Percentiles rank a stretch among this genome's conserved stretches.
These are phyloP conservation scores for Cryptocephalus primarius DNA, from an alignment of 2,888 invertebrate species.

Conservation along the genomic window DNA sequence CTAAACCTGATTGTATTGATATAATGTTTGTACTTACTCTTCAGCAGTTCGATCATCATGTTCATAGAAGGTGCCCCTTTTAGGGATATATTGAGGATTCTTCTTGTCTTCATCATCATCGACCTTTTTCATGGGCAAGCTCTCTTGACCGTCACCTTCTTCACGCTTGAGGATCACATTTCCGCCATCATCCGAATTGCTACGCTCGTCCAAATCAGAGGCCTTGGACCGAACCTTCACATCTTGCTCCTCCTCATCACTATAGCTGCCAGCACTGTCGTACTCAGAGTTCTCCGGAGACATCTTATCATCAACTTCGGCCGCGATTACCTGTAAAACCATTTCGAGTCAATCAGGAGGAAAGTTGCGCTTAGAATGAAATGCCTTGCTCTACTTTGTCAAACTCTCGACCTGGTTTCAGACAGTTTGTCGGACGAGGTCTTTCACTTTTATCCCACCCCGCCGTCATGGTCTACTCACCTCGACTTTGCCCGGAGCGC, in stretches of 20 bases:
- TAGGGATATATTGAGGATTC: constrained; percentile 96
- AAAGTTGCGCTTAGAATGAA: constrained; percentile 5
- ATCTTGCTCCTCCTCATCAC: constrained; percentile 24
- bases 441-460: constrained; percentile 17
- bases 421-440: constrained; percentile 7
- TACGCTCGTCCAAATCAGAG: constrained; percentile 28
- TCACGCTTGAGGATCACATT: constrained; percentile 52
- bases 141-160: constrained; percentile 63
- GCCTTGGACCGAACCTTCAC: constrained; percentile 19
- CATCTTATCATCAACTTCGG: constrained; percentile 18
- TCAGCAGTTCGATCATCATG: constrained; percentile 83
- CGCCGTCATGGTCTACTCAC: neutral
- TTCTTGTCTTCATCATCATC: constrained; percentile 91
- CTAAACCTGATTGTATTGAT: neutral
- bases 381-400: constrained; percentile 27
- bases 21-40: constrained; percentile 36
- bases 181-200: constrained; percentile 42
- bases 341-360: constrained; percentile 11
- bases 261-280: constrained; percentile 32
- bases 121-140: constrained; percentile 48
- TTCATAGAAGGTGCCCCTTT: constrained; percentile 91
- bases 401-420: constrained; percentile 29
- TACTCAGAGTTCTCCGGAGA: constrained; percentile 31
- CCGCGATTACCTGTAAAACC: constrained; percentile 26
- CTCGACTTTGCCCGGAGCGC: no score